Conservation (phyloP, 2,888 invertebrate genomes). For the Megastigmus dorsalis region DNA sequence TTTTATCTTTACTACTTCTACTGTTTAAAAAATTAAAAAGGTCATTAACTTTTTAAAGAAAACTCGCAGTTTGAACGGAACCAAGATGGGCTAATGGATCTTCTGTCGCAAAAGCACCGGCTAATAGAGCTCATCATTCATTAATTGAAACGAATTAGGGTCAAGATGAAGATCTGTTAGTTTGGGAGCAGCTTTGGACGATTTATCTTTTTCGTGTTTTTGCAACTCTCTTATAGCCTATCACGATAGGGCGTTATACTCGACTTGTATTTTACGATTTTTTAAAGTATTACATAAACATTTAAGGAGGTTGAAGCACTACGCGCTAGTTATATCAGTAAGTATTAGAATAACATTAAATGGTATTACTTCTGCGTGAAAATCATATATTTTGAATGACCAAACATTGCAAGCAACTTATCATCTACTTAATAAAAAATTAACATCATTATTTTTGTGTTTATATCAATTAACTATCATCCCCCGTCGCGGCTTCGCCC, state of each 20-base stretch:
- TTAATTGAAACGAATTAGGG: slow-evolving; percentile 57
- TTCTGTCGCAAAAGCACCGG: slow-evolving; percentile 54
- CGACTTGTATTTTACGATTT: too few species aligned
- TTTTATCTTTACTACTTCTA: slow-evolving; percentile 41
- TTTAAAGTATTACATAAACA: too few species aligned
- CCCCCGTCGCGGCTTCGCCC: too few species aligned
- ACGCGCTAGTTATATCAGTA: too few species aligned
- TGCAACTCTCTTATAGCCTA: slow-evolving; percentile 52
- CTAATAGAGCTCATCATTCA: slow-evolving; percentile 57
- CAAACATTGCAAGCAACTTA: too few species aligned
- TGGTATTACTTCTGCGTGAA: too few species aligned
- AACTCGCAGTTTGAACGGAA: slow-evolving; percentile 54
- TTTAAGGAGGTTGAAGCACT: too few species aligned
- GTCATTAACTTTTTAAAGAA: slow-evolving; percentile 57
- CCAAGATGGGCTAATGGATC: slow-evolving; percentile 35
- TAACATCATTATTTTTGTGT: too few species aligned
- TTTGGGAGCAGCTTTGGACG: slow-evolving; percentile 57
- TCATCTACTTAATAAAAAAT: too few species aligned
- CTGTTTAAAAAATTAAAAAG: slow-evolving; percentile 59
- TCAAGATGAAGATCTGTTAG: slow-evolving; percentile 57
- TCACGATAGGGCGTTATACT: slow-evolving; percentile 10
- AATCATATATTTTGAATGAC: too few species aligned
- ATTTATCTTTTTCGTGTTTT: slow-evolving; percentile 47
- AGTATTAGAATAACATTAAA: too few species aligned
- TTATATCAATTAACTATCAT: too few species aligned